Percentiles rank a stretch among this genome's conserved stretches.
Evolutionary conservation across 2,113 vertebrate species (phyloP).

Genomic region (Nothocercus nigrocapillus): DNA sequence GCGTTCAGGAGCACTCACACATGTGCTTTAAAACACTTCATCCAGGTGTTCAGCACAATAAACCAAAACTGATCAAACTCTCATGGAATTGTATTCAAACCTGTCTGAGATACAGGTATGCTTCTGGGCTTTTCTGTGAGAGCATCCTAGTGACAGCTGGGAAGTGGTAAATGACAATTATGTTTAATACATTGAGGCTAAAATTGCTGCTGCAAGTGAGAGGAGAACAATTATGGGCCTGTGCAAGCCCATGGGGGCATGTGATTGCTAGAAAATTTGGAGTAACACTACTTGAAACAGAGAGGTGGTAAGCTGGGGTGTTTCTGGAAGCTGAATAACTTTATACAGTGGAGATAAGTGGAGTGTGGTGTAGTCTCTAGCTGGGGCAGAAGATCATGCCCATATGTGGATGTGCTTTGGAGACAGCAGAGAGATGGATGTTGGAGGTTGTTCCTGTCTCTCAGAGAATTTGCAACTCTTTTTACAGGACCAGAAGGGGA

Average conservation of each 20-base stretch:
- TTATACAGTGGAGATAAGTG: too few relatives aligned
- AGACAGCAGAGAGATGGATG: background rate
- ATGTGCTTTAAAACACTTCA: background rate
- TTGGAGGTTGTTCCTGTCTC: background rate
- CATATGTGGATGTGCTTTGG: accelerated
- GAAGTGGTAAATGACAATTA: background rate
- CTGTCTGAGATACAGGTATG: background rate
- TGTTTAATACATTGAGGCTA: background rate
- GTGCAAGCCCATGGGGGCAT: background rate
- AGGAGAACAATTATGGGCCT: background rate
- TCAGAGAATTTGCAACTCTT: background rate
- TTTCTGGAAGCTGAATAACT: too few relatives aligned
- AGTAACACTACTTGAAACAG: background rate
- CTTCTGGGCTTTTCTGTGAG: background rate
- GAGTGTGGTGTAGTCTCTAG: background rate
- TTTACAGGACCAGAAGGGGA: too few relatives aligned
- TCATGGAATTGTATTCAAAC: background rate
- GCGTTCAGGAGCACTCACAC: accelerated
- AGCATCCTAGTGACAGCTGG: background rate
- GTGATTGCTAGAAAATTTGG: background rate
- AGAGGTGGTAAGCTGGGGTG: background rate
- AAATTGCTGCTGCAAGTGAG: background rate
- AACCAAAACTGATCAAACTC: background rate
- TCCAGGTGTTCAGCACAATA: background rate
- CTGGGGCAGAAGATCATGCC: background rate